phyloP scores from a whole-genome alignment of 2,113 vertebrate species.

The Zeus faber region DNA sequence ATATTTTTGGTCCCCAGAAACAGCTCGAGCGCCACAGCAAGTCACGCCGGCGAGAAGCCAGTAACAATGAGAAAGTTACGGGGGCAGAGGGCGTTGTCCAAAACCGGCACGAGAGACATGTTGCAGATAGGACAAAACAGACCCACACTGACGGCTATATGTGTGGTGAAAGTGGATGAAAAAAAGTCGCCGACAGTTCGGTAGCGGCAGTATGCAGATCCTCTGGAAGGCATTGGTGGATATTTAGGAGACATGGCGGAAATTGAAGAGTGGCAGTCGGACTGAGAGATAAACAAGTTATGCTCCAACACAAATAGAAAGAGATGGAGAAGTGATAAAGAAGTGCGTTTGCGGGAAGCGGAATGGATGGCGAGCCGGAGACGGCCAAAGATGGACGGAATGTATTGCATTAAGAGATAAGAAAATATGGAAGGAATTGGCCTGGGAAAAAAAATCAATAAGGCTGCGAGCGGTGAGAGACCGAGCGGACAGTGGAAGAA shows the following conservation, averaged over 20 bases:
- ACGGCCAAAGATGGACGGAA: not conserved
- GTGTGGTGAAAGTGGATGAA: no score
- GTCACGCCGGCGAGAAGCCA: no score
- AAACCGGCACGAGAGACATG: no score
- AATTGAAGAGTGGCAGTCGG: not conserved
- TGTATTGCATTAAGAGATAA: constrained; percentile 58
- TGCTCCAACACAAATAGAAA: constrained; percentile 19
- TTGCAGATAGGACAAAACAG: no score
- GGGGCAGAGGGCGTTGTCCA: no score
- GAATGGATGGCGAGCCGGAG: not conserved
- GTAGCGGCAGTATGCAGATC: no score
- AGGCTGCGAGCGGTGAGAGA: constrained; percentile 39
- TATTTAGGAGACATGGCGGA: constrained; percentile 15
- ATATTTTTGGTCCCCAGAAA: no score
- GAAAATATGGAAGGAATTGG: constrained; percentile 56
- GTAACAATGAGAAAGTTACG: no score
- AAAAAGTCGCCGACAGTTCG: no score
- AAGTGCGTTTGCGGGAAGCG: not conserved
- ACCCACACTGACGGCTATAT: no score
- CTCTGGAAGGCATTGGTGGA: no score
- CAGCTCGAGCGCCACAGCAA: no score
- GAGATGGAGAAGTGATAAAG: constrained; percentile 23
- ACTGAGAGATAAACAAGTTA: not conserved
- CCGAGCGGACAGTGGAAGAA: constrained; percentile 38
- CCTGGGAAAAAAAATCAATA: constrained; percentile 56